Evolutionary conservation across 2,113 vertebrate species (phyloP).

Genomic region (Ptychochromis oligacanthus): DNA sequence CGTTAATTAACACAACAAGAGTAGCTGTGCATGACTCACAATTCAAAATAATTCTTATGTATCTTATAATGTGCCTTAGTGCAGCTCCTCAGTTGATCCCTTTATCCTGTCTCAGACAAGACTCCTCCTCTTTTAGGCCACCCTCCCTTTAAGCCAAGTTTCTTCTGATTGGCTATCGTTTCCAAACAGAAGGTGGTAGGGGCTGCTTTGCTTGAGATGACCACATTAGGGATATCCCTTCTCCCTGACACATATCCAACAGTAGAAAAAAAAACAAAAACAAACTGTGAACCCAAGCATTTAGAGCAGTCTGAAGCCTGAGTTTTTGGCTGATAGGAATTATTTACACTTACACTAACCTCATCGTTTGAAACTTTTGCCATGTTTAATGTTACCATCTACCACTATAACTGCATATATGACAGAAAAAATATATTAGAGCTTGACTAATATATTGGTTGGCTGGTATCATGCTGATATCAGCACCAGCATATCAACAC

Average conservation of each 20-base stretch:
- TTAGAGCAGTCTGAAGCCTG: rapidly evolving
- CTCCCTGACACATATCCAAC: background rate
- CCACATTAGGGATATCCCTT: background rate
- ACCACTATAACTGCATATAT: background rate
- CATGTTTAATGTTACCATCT: background rate
- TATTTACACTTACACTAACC: background rate
- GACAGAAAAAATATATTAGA: background rate
- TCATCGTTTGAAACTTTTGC: background rate
- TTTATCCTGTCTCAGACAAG: background rate
- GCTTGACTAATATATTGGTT: background rate
- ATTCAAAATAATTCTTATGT: background rate
- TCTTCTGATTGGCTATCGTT: background rate
- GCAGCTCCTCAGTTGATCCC: background rate
- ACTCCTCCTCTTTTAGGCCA: background rate
- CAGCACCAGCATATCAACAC: background rate
- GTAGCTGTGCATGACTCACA: background rate
- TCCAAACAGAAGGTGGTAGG: background rate
- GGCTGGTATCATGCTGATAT: background rate
- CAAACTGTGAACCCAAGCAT: background rate
- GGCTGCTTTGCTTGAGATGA: background rate
- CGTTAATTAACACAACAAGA: background rate
- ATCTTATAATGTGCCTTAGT: background rate
- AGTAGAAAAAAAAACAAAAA: background rate
- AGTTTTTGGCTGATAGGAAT: background rate
- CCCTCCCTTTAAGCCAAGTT: background rate